A percentile compares a stretch with the other conserved stretches of the same genome.
These are phyloP conservation scores for Rotaria sp. DNA, from an alignment of 2,888 invertebrate genomes.

Conservation along the genomic window DNA sequence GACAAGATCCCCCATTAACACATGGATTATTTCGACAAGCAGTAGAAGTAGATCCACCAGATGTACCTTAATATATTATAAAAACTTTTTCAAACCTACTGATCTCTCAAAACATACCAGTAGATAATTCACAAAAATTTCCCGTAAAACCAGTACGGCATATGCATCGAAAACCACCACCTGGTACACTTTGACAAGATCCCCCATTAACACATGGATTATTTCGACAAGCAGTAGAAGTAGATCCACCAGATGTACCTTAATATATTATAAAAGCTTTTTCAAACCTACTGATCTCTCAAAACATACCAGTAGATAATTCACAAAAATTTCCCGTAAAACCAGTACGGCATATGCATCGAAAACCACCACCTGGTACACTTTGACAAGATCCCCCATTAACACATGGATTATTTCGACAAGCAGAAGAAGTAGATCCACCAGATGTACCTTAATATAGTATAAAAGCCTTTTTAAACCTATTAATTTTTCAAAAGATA, in stretches of 20 bases:
- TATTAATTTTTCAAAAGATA: not conserved
- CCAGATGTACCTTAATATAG: not conserved
- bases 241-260: no score
- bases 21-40: constrained; percentile 33
- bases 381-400: constrained; percentile 24
- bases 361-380: not conserved
- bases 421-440: not conserved
- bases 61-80: no score
- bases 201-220: constrained; percentile 36
- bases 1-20: not conserved
- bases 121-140: no score
- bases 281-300: no score
- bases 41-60: not conserved
- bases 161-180: not conserved
- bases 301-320: no score
- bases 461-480: no score
- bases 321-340: no score
- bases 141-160: not conserved
- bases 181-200: not conserved
- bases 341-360: not conserved
- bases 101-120: no score
- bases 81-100: no score
- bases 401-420: constrained; percentile 28
- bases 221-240: constrained; percentile 8
- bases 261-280: no score